Base-by-base conservation (phyloP, 2,113 vertebrate genomes). In the Callopanchax toddi region DNA sequence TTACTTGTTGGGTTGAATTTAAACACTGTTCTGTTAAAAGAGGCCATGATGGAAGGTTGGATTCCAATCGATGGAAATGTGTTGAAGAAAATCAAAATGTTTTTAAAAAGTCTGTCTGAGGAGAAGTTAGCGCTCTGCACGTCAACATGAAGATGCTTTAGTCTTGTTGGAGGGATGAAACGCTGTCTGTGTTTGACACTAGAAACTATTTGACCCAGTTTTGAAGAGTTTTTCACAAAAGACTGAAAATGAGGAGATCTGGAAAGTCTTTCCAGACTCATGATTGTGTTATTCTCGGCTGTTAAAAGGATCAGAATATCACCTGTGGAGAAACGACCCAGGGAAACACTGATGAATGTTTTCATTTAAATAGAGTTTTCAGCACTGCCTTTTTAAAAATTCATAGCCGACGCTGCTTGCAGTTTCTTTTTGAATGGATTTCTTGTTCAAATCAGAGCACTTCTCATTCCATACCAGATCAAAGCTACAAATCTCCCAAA, bases 1-100 rank as follows among this genome's bases (percentile, higher is more conserved):
- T 64, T 40, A 44, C 65, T 44, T 66, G 40, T 57, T 55, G 34
- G 45, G 48, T 51, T 81, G 13, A 56, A 72, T 70, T 78, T 69
- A 45, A 21, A 34, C 54, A 49, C 29, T 39, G 49, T 67, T 53
- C 29, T 57, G 45, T 17, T 29, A 42, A 45, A 58, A 26, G 11
- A 22, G 42, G 52, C 13, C 49, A 23, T 21, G 15, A 65, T 16
- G n/a, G 60, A 44, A 23, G 36, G 21, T 25, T 48, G 32, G 26
- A 32, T 32, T n/a, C n/a, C n/a, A n/a, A n/a, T n/a, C n/a, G n/a
- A n/a, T n/a, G n/a, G 29, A 32, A 32, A 32, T 32, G 29, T 32
- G 29, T 32, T 13, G n/a, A n/a, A n/a, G n/a, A n/a, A n/a, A n/a
- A n/a, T n/a, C n/a, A n/a, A n/a, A n/a, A n/a, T n/a, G n/a, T n/a